A percentile compares a stretch with the other conserved stretches of the same genome.
Evolutionary conservation across 2,888 invertebrate species (phyloP).

Genomic region (Chrysolina oricalcia): DNA sequence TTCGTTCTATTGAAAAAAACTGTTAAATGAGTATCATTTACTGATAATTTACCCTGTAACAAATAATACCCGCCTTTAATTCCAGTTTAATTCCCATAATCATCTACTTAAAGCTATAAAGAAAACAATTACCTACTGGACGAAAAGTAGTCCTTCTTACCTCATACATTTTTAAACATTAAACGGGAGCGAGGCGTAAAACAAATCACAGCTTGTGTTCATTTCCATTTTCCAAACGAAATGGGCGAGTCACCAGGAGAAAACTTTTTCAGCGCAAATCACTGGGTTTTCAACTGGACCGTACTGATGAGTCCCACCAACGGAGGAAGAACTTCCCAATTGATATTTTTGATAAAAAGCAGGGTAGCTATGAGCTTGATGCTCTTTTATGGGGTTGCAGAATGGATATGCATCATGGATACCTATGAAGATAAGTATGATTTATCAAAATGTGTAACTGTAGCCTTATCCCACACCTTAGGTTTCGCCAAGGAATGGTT

Average conservation of each 20-base stretch:
- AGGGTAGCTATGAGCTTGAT: not conserved
- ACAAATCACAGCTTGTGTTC: not conserved
- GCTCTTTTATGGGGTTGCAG: not conserved
- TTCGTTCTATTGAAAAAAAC: not conserved
- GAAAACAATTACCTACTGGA: not conserved
- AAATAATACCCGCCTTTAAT: not conserved
- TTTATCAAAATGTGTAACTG: constrained; percentile 62
- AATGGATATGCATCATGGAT: not conserved
- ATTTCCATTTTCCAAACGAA: not conserved
- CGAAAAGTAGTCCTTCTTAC: not conserved
- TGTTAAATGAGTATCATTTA: not conserved
- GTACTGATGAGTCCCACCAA: not conserved
- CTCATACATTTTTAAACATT: constrained; percentile 1
- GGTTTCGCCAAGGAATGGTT: constrained; percentile 59
- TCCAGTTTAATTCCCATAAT: not conserved
- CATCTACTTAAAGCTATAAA: not conserved
- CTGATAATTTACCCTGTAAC: not conserved
- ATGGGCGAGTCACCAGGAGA: not conserved
- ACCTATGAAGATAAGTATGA: constrained; percentile 53
- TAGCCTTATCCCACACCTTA: constrained; percentile 62
- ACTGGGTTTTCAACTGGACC: not conserved
- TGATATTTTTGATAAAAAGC: not conserved
- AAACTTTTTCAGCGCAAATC: not conserved
- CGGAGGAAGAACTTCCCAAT: not conserved
- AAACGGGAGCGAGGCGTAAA: too few relatives aligned